A percentile compares a stretch with the other conserved stretches of the same genome.
Evolutionary conservation across 2,113 vertebrate species (phyloP).

Genomic region (Mus musculus): GRCm39 chr1:74002001-74002500

Average conservation of each 20-base stretch:
- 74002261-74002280: constrained; percentile 45
- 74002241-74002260: constrained; percentile 24
- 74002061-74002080: constrained; percentile 69
- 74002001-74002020: background rate
- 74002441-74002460: constrained; percentile 85
- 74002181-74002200: constrained; percentile 73
- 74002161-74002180: constrained; percentile 56
- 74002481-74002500: background rate
- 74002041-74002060: background rate
- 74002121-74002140: constrained; percentile 81
- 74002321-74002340: constrained; percentile 33
- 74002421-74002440: constrained; percentile 84
- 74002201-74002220: constrained; percentile 84
- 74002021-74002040: background rate
- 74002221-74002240: constrained; percentile 49
- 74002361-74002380: constrained; percentile 84
- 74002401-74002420: constrained; percentile 84
- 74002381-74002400: constrained; percentile 86
- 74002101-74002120: background rate
- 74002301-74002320: background rate
- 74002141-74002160: constrained; percentile 22
- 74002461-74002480: constrained; percentile 76
- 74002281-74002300: background rate
- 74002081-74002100: background rate
- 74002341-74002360: constrained; percentile 77